phyloP scores from a whole-genome alignment of 1,140 invertebrate genomes.

The Berghia stephanieae region DNA sequence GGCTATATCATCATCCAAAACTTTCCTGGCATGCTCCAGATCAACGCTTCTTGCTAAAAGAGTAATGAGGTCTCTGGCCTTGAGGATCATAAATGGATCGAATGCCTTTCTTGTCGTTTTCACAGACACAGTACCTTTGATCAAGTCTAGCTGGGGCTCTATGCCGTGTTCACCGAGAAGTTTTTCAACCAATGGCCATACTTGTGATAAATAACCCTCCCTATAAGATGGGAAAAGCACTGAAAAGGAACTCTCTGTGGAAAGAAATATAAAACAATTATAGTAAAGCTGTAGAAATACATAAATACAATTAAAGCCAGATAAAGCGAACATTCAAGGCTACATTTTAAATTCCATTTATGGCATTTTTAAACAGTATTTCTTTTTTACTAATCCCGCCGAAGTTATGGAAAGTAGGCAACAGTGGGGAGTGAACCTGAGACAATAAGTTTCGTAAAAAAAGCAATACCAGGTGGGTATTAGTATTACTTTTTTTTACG shows the following conservation, averaged over 20 bases:
- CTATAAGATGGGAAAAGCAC: slow-evolving; percentile 90
- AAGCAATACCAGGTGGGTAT: no score
- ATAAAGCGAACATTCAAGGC: no score
- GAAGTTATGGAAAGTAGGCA: no score
- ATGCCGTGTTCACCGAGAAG: slow-evolving; percentile 75
- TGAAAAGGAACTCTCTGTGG: slow-evolving; percentile 81
- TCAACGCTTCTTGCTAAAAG: slow-evolving; percentile 95
- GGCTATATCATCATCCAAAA: slow-evolving; percentile 85
- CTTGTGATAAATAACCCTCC: slow-evolving; percentile 95
- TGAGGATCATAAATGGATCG: slow-evolving; percentile 98
- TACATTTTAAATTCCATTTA: no score
- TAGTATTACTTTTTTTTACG: no score
- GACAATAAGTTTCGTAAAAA: no score
- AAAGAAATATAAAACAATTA: slow-evolving; percentile 15
- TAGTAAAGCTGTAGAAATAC: not conserved
- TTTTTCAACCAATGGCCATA: slow-evolving; percentile 95
- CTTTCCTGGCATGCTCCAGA: slow-evolving; percentile 82
- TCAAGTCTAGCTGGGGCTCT: slow-evolving; percentile 90
- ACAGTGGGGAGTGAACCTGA: no score
- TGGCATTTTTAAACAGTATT: no score
- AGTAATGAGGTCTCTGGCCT: slow-evolving; percentile 96
- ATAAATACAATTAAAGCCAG: not conserved
- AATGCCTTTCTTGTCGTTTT: slow-evolving; percentile 96
- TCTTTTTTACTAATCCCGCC: no score
- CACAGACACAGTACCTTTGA: slow-evolving; percentile 96